phyloP scores from a whole-genome alignment of 1,140 invertebrate species.

The Zeugodacus cucurbitae region DNA sequence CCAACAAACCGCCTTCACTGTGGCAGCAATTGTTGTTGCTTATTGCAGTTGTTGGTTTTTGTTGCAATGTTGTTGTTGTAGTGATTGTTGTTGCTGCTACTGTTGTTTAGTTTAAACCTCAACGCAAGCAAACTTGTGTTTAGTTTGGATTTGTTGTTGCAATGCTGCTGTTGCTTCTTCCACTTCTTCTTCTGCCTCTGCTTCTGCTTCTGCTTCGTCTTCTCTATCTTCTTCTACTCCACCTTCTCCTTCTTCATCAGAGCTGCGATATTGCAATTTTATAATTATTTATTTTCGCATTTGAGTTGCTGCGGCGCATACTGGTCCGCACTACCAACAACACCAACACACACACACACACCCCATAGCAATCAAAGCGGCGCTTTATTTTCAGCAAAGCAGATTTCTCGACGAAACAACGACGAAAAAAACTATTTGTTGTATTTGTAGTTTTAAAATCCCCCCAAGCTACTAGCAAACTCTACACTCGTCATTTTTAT shows the following conservation, averaged over 20 bases:
- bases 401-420: not conserved
- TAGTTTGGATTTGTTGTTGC: not conserved
- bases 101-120: not conserved
- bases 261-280: not conserved
- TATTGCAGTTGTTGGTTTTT: not conserved
- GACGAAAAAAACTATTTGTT: not conserved
- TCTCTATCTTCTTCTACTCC: not conserved
- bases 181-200: not conserved
- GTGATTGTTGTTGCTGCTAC: not conserved
- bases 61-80: too few species aligned
- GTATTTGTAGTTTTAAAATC: not conserved
- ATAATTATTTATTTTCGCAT: conserved; percentile 29
- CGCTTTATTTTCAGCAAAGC: not conserved
- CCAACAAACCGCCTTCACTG: not conserved
- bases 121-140: not conserved
- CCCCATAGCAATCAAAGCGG: not conserved
- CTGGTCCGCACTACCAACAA: not conserved
- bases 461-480: not conserved
- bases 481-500: not conserved
- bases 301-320: not conserved
- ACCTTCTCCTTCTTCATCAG: not conserved
- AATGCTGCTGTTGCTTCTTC: not conserved
- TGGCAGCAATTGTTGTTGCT: not conserved
- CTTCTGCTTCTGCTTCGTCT: not conserved
- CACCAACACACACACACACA: not conserved